Percentiles rank a stretch among this genome's conserved stretches.
phyloP scores from a whole-genome alignment of 2,888 invertebrate species.

The Chesias legatella region DNA sequence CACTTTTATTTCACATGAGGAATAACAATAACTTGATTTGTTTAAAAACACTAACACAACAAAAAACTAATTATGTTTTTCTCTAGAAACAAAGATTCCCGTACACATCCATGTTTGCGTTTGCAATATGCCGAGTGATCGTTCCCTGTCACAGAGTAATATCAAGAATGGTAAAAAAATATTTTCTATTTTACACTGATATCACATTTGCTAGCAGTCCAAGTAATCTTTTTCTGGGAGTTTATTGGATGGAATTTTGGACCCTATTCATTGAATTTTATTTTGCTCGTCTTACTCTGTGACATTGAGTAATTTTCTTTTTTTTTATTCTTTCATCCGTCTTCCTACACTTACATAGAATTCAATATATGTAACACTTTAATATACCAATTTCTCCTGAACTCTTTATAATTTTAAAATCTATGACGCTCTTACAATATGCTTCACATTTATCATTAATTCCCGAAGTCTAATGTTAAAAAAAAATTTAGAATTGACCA shows the following conservation, averaged over 20 bases:
- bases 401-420: slow-evolving; percentile 53
- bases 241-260: slow-evolving; percentile 74
- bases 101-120: slow-evolving; percentile 73
- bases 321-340: slow-evolving; percentile 50
- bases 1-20: slow-evolving; percentile 35
- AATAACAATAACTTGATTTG: slow-evolving; percentile 35
- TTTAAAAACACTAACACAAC: slow-evolving; percentile 29
- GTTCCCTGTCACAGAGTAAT: slow-evolving; percentile 65
- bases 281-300: slow-evolving; percentile 63
- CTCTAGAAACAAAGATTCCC: slow-evolving; percentile 76
- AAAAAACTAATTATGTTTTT: slow-evolving; percentile 74
- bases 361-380: slow-evolving; percentile 64
- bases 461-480: slow-evolving; percentile 50
- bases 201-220: slow-evolving; percentile 69
- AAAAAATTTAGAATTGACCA: slow-evolving; percentile 44
- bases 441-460: slow-evolving; percentile 54
- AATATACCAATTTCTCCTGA: slow-evolving; percentile 59
- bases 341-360: slow-evolving; percentile 58
- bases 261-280: slow-evolving; percentile 70
- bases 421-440: slow-evolving; percentile 61
- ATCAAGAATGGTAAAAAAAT: slow-evolving; percentile 58
- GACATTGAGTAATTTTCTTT: slow-evolving; percentile 51
- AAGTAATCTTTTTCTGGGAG: slow-evolving; percentile 59
- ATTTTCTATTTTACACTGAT: slow-evolving; percentile 56
- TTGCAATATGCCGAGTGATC: slow-evolving; percentile 50